phyloP scores from a whole-genome alignment of 1,140 invertebrate species.

The Eumaeus atala region DNA sequence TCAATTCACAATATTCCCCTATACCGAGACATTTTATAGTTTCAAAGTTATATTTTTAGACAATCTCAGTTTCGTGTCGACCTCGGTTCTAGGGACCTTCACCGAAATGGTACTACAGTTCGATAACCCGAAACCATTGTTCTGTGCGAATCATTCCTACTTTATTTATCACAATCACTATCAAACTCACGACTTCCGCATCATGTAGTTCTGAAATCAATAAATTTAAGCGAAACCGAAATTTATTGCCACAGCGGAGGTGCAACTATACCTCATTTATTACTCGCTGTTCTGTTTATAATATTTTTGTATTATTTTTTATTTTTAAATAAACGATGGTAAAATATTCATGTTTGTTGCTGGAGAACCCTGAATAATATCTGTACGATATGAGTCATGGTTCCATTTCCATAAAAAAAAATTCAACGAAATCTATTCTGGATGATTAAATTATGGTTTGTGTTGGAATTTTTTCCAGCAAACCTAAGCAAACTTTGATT shows the following conservation, averaged over 20 bases:
- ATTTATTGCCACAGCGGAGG: not conserved
- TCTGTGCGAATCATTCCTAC: constrained; percentile 55
- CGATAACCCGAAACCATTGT: constrained; percentile 62
- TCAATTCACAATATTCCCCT: no score
- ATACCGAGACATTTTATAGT: no score
- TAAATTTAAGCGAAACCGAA: constrained; percentile 22
- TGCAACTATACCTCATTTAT: not conserved
- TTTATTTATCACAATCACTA: constrained; percentile 57
- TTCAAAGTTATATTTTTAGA: constrained; percentile 6
- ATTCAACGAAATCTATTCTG: no score
- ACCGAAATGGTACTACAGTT: constrained; percentile 63
- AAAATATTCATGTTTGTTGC: no score
- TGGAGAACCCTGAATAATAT: no score
- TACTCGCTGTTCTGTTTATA: not conserved
- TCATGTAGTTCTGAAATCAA: constrained; percentile 51
- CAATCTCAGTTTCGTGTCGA: constrained; percentile 17
- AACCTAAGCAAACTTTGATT: no score
- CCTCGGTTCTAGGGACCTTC: constrained; percentile 65
- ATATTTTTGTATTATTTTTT: not conserved
- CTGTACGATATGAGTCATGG: no score
- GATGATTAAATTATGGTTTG: no score
- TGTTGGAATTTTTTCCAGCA: no score
- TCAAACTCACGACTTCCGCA: constrained; percentile 58
- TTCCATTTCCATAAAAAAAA: no score
- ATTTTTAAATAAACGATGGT: no score